A percentile compares a stretch with the other conserved stretches of the same genome.
Conservation (phyloP, 2,888 invertebrate species). For the Eustalomyia histrio region DNA sequence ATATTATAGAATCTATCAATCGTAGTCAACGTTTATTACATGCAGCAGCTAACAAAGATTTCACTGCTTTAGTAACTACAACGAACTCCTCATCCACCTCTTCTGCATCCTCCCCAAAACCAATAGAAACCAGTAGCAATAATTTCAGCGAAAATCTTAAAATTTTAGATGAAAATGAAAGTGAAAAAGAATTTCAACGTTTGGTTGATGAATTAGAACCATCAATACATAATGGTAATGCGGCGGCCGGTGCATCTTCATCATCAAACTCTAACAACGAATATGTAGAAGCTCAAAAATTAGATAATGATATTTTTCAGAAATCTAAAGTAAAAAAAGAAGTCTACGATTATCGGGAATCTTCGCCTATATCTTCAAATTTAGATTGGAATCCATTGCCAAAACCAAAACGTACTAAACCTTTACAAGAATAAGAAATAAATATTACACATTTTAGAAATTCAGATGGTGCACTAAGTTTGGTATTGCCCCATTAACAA, state of each 20-base stretch:
- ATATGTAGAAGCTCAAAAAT: slow-evolving; percentile 48
- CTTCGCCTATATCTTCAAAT: slow-evolving; percentile 77
- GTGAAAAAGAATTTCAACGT: slow-evolving; percentile 67
- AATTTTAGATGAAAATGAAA: slow-evolving; percentile 67
- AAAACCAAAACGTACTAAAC: slow-evolving; percentile 77
- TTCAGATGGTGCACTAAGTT: too few relatives aligned
- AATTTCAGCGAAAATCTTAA: slow-evolving; percentile 62
- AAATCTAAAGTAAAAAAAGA: slow-evolving; percentile 75
- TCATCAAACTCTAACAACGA: slow-evolving; percentile 48
- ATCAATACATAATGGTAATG: neutral
- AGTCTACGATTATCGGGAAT: slow-evolving; percentile 73
- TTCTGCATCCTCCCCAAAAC: slow-evolving; percentile 35
- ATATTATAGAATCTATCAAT: slow-evolving; percentile 79
- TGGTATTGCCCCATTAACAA: too few relatives aligned
- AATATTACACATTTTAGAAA: too few relatives aligned
- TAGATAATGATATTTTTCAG: slow-evolving; percentile 71
- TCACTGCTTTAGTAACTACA: slow-evolving; percentile 21
- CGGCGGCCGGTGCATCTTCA: neutral
- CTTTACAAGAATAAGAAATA: slow-evolving; percentile 42
- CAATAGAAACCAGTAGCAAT: slow-evolving; percentile 6
- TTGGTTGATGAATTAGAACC: slow-evolving; percentile 67
- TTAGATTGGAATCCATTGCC: slow-evolving; percentile 79
- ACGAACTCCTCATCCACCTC: slow-evolving; percentile 35
- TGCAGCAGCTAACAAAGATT: slow-evolving; percentile 74
- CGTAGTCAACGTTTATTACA: slow-evolving; percentile 76